Evolutionary conservation across 1,140 invertebrate genomes (phyloP).

Genomic region (Pteromalus puparum): DNA sequence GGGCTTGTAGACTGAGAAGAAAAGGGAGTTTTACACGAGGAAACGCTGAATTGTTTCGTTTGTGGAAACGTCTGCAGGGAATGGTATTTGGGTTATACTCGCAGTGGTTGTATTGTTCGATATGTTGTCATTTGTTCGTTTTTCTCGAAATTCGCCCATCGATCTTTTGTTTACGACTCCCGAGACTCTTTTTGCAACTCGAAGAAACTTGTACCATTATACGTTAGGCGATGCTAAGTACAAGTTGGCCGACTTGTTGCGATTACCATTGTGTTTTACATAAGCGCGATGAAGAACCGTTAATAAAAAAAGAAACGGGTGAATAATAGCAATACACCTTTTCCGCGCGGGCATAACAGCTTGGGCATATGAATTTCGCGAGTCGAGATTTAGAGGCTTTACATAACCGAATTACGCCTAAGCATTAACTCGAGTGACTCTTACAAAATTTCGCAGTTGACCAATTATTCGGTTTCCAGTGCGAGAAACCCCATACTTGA

Average conservation of each 20-base stretch:
- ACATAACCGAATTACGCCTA: slow-evolving; percentile 20
- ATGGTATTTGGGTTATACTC: not conserved
- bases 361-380: not conserved
- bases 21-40: not conserved
- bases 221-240: not conserved
- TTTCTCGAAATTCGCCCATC: not conserved
- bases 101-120: not conserved
- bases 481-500: not conserved
- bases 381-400: not conserved
- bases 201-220: not conserved
- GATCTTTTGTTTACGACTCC: not conserved
- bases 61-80: not conserved
- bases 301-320: not conserved
- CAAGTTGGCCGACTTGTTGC: not conserved
- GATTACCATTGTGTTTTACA: not conserved
- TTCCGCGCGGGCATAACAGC: not conserved
- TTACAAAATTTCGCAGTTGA: slow-evolving; percentile 10
- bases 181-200: not conserved
- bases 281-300: not conserved
- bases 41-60: not conserved
- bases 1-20: not conserved
- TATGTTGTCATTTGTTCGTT: not conserved
- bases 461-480: slow-evolving; percentile 4
- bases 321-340: not conserved
- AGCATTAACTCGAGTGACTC: slow-evolving; percentile 3